Percentiles rank a stretch among this genome's conserved stretches.
phyloP scores from a whole-genome alignment of 2,888 invertebrate species.

The Nudaria mundana region DNA sequence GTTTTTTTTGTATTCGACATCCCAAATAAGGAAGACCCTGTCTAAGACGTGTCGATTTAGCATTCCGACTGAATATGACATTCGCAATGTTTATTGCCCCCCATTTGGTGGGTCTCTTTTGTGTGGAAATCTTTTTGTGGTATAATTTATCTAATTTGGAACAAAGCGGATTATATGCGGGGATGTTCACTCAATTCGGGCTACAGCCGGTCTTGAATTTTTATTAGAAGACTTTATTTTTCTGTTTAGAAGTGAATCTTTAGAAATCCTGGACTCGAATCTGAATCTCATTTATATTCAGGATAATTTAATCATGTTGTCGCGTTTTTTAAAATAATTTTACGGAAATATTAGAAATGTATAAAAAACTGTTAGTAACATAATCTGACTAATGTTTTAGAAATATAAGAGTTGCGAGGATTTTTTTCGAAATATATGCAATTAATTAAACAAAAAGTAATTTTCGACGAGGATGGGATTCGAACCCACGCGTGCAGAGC shows the following conservation, averaged over 20 bases:
- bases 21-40: conserved; percentile 33
- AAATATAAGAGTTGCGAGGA: no score
- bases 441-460: no score
- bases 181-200: conserved; percentile 46
- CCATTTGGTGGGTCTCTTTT: conserved; percentile 50
- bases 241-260: conserved; percentile 15
- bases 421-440: no score
- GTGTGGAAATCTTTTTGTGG: conserved; percentile 65
- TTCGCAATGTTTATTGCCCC: conserved; percentile 67
- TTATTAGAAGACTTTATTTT: conserved; percentile 25
- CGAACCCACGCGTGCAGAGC: conserved; percentile 93
- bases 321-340: no score
- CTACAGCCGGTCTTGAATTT: conserved; percentile 27
- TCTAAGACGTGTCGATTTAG: conserved; percentile 60
- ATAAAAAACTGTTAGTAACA: no score
- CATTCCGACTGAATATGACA: conserved; percentile 69
- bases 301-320: conserved; percentile 21
- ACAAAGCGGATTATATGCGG: conserved; percentile 60
- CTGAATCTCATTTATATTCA: conserved; percentile 8
- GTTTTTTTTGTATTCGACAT: conserved; percentile 9
- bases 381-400: no score
- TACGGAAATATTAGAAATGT: no score
- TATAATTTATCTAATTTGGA: conserved; percentile 73
- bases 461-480: conserved; percentile 89
- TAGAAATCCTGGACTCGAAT: conserved; percentile 5